Base-by-base conservation (phyloP, 2,113 vertebrate species). In the Phodopus roborovskii region DNA sequence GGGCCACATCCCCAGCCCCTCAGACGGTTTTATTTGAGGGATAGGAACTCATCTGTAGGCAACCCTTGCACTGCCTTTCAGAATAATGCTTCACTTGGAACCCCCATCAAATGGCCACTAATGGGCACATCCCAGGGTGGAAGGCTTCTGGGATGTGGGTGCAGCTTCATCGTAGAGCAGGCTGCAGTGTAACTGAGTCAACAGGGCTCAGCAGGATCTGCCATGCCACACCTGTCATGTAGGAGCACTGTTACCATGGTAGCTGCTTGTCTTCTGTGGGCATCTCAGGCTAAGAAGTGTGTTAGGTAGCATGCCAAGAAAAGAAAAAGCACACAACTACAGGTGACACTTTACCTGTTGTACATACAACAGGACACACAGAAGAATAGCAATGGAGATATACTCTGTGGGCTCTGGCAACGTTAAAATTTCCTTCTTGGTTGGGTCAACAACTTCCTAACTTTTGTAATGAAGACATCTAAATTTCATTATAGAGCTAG, bases 1-100 rank as follows among this genome's bases (percentile, higher is more conserved):
- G 24, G 22, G 74, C 42, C 42, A 6, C 24, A 30, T 9, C 58
- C 58, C 81, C 2, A 48, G 39, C 39, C 62, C 60, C 28, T 71
- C 50, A n/a, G 62, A 64, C 30, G 17, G 5, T 88, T 93, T 94
- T 88, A 42, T 58, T 19, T 70, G 28, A 53, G 33, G 89, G 70
- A 81, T 85, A 68, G 73, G 68, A 90, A 42, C 30, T 90, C 39
- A 53, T 13, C 28, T 3, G 8, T 17, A 88, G 83, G 70, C 77
- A 74, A 71, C 26, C 56, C 74, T 48, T 82, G 68, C 9, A 71
- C 70, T 77, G 30, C 70, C 64, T 96, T 77, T 92, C 71, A 81
- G 62, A 68, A 45, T 83, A 42, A 85, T 36, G 20, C 42, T 85
- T 68, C 83, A 6, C 45, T 81, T 56, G 60, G 53, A 62, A 86